These are phyloP conservation scores for Trichomycterus rosablanca DNA, from an alignment of 2,113 vertebrate genomes.

Conservation along the genomic window DNA sequence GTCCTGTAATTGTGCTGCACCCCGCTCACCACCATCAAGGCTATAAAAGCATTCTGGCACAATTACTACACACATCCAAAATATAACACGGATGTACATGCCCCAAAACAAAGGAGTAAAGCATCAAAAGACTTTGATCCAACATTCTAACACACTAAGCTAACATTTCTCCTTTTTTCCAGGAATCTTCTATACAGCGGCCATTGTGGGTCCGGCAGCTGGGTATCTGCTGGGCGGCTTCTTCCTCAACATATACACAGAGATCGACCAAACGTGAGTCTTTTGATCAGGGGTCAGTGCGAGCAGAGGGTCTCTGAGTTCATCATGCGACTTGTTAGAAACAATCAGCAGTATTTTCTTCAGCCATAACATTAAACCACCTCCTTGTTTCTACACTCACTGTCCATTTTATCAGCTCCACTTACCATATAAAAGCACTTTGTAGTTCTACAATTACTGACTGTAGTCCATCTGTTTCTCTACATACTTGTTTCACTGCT, in stretches of 20 bases:
- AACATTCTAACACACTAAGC: conserved; percentile 6
- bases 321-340: no score
- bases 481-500: no score
- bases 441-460: no score
- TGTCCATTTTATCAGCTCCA: no score
- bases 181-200: conserved; percentile 93
- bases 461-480: no score
- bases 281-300: no score
- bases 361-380: no score
- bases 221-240: conserved; percentile 92
- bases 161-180: conserved; percentile 24
- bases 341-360: no score
- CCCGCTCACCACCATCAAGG: conserved; percentile 6
- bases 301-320: no score
- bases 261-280: conserved; percentile 80
- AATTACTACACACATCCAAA: conserved; percentile 35
- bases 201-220: conserved; percentile 88
- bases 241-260: conserved; percentile 88
- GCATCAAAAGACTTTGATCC: neutral
- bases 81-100: conserved; percentile 5
- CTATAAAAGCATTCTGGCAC: conserved; percentile 43
- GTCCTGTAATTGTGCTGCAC: conserved; percentile 39
- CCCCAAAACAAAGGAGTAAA: conserved; percentile 14
- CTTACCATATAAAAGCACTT: no score
- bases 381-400: no score